Base-by-base conservation (phyloP, 2,113 vertebrate genomes). In the Actinemys pallida region DNA sequence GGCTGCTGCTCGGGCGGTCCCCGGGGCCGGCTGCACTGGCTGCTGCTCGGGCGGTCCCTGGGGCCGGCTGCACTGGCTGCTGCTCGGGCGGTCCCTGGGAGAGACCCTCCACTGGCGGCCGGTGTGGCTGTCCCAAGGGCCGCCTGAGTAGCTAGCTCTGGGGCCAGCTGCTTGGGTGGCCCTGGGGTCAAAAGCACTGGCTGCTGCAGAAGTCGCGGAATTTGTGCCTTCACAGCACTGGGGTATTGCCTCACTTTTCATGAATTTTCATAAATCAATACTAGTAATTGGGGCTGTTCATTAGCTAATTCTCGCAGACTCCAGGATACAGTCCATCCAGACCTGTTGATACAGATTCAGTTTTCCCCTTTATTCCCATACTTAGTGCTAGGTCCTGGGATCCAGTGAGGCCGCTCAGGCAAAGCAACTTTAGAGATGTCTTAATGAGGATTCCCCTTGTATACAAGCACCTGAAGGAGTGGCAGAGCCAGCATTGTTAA, bases 301-400 rank as follows among this genome's bases (percentile, higher is more conserved):
- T 94, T 95, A 93, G 81, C 89, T 95, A 83, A 57, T 88, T 96
- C 90, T 96, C 87, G 81, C 53, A 89, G 94, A 86, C 52, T 86
- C 87, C 94, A 93, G 89, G 94, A 96, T 83, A 83, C 4, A 0
- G 65, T 95, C 95, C 96, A 96, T 93, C 87, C 86, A 94, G 85
- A 95, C 81, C 94, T 89, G 87, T 94, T 86, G 93, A 93, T 47
- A 86, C 78, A 92, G 84, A 88, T 95, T 89, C 83, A 88, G 42
- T 89, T 93, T 81, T 83, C 90, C 93, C 83, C 75, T 91, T 93
- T 65, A 95, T 53, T 94, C 95, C 76, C 76, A 82, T 80, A 69
- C 86, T 91, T 89, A 14, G 47, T 89, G 95, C 92, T 94, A 96
- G 87, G 27, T 29, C 57, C 59, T 31, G 13, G 29, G 29, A 62